These are phyloP conservation scores for Agrotis puta DNA, from an alignment of 2,888 invertebrate species.

Conservation along the genomic window DNA sequence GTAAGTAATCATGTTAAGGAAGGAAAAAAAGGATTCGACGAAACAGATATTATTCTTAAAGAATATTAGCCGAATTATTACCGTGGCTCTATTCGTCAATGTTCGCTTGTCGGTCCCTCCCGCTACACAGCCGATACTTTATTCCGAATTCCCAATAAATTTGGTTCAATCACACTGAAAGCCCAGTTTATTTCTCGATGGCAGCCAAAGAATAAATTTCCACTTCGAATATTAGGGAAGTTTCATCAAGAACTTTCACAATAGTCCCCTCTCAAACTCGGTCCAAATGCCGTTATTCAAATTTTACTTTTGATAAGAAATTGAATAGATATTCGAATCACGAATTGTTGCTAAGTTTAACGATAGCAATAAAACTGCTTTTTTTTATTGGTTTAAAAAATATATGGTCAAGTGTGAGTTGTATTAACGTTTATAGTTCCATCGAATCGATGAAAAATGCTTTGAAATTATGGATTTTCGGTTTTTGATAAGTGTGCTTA, in stretches of 20 bases:
- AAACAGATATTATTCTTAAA: slow-evolving; percentile 42
- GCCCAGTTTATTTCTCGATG: slow-evolving; percentile 82
- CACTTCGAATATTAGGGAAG: slow-evolving; percentile 86
- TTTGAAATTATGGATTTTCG: background rate
- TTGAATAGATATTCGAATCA: slow-evolving; percentile 83
- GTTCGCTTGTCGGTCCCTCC: slow-evolving; percentile 72
- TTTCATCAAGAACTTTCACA: slow-evolving; percentile 82
- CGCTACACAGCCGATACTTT: slow-evolving; percentile 71
- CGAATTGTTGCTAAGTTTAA: slow-evolving; percentile 78
- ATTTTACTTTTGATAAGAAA: slow-evolving; percentile 86
- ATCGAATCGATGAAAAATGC: background rate
- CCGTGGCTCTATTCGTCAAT: slow-evolving; percentile 74
- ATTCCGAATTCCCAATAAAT: slow-evolving; percentile 81
- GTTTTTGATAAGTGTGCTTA: too few species aligned
- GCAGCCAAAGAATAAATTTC: slow-evolving; percentile 85
- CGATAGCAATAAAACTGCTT: slow-evolving; percentile 74
- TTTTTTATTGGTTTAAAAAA: slow-evolving; percentile 46
- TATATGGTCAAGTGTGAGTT: slow-evolving; percentile 18
- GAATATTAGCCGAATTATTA: slow-evolving; percentile 60
- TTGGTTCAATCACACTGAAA: slow-evolving; percentile 80
- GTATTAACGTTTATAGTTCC: background rate
- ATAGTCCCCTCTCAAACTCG: slow-evolving; percentile 83
- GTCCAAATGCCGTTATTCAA: slow-evolving; percentile 85
- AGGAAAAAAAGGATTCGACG: slow-evolving; percentile 43
- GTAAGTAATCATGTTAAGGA: slow-evolving; percentile 47